phyloP scores from a whole-genome alignment of 2,113 vertebrate genomes.

The rat (Rattus norvegicus) region GRCr8 NC_086039.1:132446501-132447000 shows the following conservation, averaged over 20 bases:
- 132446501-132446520: slow-evolving; percentile 1
- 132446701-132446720: background rate
- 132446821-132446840: background rate
- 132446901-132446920: slow-evolving; percentile 22
- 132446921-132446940: background rate
- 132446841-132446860: slow-evolving; percentile 33
- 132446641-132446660: slow-evolving; percentile 15
- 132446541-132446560: background rate
- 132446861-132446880: background rate
- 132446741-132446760: background rate
- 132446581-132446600: background rate
- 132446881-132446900: slow-evolving; percentile 6
- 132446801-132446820: background rate
- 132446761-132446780: background rate
- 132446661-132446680: background rate
- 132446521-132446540: background rate
- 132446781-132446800: background rate
- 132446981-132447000: background rate
- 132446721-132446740: background rate
- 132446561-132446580: background rate
- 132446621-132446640: background rate
- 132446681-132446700: slow-evolving; percentile 20
- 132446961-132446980: slow-evolving; percentile 3
- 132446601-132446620: background rate
- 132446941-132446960: slow-evolving; percentile 19